Conservation (phyloP, 2,797 vertebrate species). For the Anguilla pacifica region DNA sequence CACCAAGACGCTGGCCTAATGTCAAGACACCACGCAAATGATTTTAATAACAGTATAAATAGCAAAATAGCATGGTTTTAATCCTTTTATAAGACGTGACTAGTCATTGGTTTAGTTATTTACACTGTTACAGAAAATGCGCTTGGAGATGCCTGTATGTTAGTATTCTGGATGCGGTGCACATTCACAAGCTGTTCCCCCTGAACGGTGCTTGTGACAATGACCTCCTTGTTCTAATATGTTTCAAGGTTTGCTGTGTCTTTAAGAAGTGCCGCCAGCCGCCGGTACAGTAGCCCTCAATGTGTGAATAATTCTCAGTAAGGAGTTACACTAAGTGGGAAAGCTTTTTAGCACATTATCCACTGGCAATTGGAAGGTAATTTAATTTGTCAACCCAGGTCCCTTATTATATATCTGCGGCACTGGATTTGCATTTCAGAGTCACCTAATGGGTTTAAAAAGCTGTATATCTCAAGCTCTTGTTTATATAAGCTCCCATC, state of each 20-base stretch:
- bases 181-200: not conserved
- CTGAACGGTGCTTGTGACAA: conserved; percentile 25
- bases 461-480: conserved; percentile 62
- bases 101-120: not conserved
- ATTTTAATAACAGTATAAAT: no score
- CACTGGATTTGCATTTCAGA: conserved; percentile 84
- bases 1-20: no score
- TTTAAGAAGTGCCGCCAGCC: conserved; percentile 57
- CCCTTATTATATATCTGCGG: conserved; percentile 86
- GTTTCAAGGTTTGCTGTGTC: conserved; percentile 48
- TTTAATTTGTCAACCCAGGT: conserved; percentile 81
- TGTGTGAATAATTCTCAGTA: conserved; percentile 89
- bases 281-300: conserved; percentile 66
- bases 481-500: conserved; percentile 56
- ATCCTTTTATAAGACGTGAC: not conserved
- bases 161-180: not conserved
- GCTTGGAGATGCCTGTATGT: not conserved
- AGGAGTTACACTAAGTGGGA: conserved; percentile 83
- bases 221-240: conserved; percentile 21
- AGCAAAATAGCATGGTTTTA: no score
- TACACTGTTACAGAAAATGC: not conserved
- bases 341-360: conserved; percentile 98
- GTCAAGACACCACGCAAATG: no score
- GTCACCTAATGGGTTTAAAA: conserved; percentile 83
- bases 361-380: conserved; percentile 85